A percentile compares a stretch with the other conserved stretches of the same genome.
Evolutionary conservation across 2,797 vertebrate genomes (phyloP).

Genomic region (Okamejei kenojei): DNA sequence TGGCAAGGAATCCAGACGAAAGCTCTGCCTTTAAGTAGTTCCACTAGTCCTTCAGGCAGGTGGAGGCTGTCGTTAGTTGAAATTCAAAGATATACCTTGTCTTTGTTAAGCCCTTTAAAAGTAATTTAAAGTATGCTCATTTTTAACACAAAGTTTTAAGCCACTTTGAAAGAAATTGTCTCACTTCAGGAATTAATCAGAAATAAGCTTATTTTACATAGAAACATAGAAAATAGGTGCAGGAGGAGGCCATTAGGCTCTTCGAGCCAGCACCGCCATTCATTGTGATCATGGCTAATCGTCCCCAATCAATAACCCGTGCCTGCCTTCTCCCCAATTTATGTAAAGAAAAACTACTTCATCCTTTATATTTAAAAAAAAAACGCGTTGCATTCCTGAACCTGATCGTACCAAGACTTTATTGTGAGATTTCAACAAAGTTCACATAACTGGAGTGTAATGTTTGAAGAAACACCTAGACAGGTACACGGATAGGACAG

Average conservation of each 20-base stretch:
- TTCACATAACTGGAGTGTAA: no score
- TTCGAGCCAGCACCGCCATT: no score
- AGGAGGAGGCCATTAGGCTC: no score
- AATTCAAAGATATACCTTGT: neutral
- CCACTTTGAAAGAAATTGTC: neutral
- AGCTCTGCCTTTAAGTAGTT: neutral
- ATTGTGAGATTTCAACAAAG: neutral
- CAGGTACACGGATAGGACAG: no score
- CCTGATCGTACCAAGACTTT: neutral
- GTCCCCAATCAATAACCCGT: no score
- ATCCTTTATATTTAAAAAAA: neutral
- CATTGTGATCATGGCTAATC: no score
- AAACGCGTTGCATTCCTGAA: neutral
- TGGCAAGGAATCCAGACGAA: neutral
- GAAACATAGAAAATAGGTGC: no score
- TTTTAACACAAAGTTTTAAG: neutral
- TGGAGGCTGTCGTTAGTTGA: neutral
- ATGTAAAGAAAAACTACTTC: neutral
- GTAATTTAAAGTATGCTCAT: slow-evolving; percentile 16
- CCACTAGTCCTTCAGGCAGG: neutral
- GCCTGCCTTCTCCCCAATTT: no score
- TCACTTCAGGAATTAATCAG: neutral
- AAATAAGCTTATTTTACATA: neutral
- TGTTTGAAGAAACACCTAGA: no score
- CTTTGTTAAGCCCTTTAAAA: slow-evolving; percentile 3